Conservation (phyloP, 2,113 vertebrate species). For the Eptesicus fuscus region DNA sequence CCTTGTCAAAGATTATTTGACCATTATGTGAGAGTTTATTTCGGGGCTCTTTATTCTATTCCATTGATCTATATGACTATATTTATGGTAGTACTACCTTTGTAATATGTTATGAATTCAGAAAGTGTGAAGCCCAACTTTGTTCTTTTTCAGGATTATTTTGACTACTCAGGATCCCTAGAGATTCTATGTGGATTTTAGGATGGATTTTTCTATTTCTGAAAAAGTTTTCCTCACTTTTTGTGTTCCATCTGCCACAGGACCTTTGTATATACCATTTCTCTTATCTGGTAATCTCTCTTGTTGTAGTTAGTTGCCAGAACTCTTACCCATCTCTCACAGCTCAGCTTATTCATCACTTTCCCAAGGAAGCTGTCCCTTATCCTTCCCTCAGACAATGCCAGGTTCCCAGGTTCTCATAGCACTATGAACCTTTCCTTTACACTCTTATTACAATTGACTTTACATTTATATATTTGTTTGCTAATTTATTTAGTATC, state of each 20-base stretch:
- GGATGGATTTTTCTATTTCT: slow-evolving; percentile 19
- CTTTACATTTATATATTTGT: neutral
- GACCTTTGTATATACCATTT: neutral
- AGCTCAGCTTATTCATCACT: neutral
- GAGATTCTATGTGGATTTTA: neutral
- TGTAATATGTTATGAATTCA: neutral
- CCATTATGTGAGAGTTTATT: neutral
- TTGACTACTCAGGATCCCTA: neutral
- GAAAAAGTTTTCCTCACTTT: neutral
- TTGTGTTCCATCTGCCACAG: neutral
- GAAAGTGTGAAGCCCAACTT: neutral
- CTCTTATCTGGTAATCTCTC: neutral
- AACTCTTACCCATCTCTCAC: neutral
- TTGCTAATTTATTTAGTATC: neutral
- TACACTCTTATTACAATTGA: neutral
- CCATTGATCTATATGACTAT: neutral
- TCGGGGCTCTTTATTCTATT: neutral
- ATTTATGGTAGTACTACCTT: neutral
- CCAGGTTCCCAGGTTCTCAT: neutral
- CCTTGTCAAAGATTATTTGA: neutral
- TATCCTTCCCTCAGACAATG: neutral
- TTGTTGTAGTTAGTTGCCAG: neutral
- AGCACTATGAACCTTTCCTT: neutral
- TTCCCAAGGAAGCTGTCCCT: neutral
- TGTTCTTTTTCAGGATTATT: neutral